Base-by-base conservation (phyloP, 2,113 vertebrate species). In the Hoplias malabaricus region DNA sequence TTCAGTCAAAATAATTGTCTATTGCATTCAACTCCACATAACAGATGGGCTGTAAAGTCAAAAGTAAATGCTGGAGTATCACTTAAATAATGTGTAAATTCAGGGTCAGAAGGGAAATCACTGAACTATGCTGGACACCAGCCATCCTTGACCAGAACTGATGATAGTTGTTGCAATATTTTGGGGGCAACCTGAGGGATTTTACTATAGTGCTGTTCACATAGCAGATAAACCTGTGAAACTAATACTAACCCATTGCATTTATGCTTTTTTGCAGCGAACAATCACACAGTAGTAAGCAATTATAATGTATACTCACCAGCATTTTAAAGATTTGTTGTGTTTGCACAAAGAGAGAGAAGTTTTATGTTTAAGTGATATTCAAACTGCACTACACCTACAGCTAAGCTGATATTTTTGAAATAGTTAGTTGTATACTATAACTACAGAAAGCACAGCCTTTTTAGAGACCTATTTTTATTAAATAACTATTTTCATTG, bases 321-420 rank as follows among this genome's bases (percentile, higher is more conserved):
- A 46, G 46, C 19, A 68, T 79, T 73, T 50, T 27, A 42, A 74
- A 9, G 40, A n/a, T 46, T 68, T 33, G 8, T 48, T 2, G 16
- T 65, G 9, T 77, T 36, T 71, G 31, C 56, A 77, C 53, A 69
- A 33, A 36, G 3, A 9, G 10, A 36, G 33, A 63, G 10, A 36
- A 63, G 14, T 71, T 13, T 8, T 34, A 9, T 34, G 19, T 66
- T 13, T 73, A 62, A 62, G 31, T 46, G 21, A 48, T 27, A 29
- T 54, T n/a, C 61, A 54, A 66, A 66, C 27, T 54, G 63, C 73
- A 66, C 73, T 66, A 75, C 61, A 54, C 2, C 14, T 33, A 23
- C 2, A 42, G 27, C 1, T 43, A 40, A 13, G 40, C 34, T 50
- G 36, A 50, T 61, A 53, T 61, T 61, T 61, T 33, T 29, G 5